Percentiles rank a stretch among this genome's conserved stretches.
Conservation (phyloP, 2,888 invertebrate species). For the Camponotus fellah region DNA sequence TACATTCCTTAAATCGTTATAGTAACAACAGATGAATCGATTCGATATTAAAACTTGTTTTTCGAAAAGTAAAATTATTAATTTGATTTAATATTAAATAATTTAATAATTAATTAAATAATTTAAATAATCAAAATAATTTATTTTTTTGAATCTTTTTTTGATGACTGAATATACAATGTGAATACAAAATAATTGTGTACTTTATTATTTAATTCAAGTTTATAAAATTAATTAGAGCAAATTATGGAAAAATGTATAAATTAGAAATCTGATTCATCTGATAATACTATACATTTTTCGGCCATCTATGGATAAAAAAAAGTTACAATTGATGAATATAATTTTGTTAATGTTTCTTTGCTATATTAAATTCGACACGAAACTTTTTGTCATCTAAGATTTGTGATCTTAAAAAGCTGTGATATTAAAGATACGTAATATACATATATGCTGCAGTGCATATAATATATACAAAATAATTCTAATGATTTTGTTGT, state of each 20-base stretch:
- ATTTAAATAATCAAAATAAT: not conserved
- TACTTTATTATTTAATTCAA: not conserved
- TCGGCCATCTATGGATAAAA: not conserved
- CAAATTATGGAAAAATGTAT: not conserved
- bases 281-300: not conserved
- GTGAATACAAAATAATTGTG: constrained; percentile 3
- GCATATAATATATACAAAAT: not conserved
- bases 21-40: not conserved
- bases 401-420: not conserved
- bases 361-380: not conserved
- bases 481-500: not conserved
- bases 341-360: not conserved
- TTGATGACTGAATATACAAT: not conserved
- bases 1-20: constrained; percentile 1
- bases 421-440: not conserved
- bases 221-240: not conserved
- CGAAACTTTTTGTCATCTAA: not conserved
- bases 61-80: not conserved
- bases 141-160: not conserved
- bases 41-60: not conserved
- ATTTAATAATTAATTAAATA: too few species aligned
- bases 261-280: constrained; percentile 15
- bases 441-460: not conserved
- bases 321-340: not conserved
- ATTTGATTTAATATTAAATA: not conserved